phyloP scores from a whole-genome alignment of 2,113 vertebrate species.

The Neolamprologus falcicula region DNA sequence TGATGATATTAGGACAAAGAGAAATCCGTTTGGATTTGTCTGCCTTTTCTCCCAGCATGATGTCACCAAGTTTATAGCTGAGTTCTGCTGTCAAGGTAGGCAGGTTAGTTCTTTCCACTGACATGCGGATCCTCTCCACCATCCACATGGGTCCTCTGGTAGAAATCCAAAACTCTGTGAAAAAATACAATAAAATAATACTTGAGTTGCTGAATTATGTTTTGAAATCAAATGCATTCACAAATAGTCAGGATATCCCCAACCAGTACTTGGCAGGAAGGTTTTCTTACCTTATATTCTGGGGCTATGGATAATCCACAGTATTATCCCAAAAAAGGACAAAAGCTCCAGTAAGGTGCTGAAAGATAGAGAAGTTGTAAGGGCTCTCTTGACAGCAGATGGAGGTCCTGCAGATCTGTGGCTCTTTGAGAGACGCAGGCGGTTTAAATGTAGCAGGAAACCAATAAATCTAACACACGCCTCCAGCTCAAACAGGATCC shows the following conservation, averaged over 20 bases:
- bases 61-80: constrained; percentile 61
- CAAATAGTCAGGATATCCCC: neutral
- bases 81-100: constrained; percentile 61
- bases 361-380: neutral
- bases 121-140: constrained; percentile 68
- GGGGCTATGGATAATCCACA: constrained; percentile 9
- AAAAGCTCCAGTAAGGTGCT: neutral
- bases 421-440: constrained; percentile 27
- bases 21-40: constrained; percentile 58
- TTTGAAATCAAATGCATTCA: neutral
- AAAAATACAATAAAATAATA: neutral
- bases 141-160: constrained; percentile 63
- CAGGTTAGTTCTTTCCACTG: constrained; percentile 66
- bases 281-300: constrained; percentile 44
- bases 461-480: constrained; percentile 36
- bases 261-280: neutral
- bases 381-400: constrained; percentile 1
- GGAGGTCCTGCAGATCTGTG: constrained; percentile 43
- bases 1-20: constrained; percentile 74
- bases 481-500: constrained; percentile 42
- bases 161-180: constrained; percentile 9
- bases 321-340: neutral
- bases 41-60: constrained; percentile 71
- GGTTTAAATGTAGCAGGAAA: constrained; percentile 63
- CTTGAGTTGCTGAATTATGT: neutral